Evolutionary conservation across 2,797 vertebrate species (phyloP).

Genomic region (Neostethus bicornis): DNA sequence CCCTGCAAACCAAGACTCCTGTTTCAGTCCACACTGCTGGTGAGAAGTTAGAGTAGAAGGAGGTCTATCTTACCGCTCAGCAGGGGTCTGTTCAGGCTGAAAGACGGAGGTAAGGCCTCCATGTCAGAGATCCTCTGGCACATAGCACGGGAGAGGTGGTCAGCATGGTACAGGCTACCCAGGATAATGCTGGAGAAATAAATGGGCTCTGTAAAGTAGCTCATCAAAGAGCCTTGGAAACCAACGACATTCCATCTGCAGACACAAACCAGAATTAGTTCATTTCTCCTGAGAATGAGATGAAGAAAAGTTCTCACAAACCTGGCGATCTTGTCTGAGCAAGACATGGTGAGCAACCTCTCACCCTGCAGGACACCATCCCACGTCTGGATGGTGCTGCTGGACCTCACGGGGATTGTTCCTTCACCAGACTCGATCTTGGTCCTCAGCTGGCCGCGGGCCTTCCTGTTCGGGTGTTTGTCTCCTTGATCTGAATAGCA

Average conservation of each 20-base stretch:
- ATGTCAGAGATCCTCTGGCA: constrained; percentile 92
- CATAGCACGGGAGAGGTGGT: constrained; percentile 92
- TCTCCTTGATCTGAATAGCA: constrained; percentile 86
- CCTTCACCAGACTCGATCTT: constrained; percentile 96
- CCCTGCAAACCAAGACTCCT: constrained; percentile 69
- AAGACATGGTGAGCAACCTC: constrained; percentile 94
- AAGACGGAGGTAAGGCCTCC: constrained; percentile 84
- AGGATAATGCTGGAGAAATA: constrained; percentile 96
- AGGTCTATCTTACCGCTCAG: constrained; percentile 86
- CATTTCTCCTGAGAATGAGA: background rate
- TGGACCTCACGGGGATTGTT: constrained; percentile 90
- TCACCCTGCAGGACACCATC: constrained; percentile 93
- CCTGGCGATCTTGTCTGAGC: constrained; percentile 97
- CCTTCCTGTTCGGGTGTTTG: constrained; percentile 90
- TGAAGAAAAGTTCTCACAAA: constrained; percentile 45
- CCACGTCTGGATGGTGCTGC: constrained; percentile 91
- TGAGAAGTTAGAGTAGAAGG: no score
- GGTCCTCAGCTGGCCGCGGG: constrained; percentile 90
- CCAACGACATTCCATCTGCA: constrained; percentile 93
- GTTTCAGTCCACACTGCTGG: accelerated
- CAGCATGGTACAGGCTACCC: constrained; percentile 94
- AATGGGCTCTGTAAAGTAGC: constrained; percentile 90
- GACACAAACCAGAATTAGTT: background rate
- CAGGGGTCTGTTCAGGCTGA: constrained; percentile 89
- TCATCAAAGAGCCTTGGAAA: constrained; percentile 92